Evolutionary conservation across 2,888 invertebrate species (phyloP), one percentile per base, ranked within the genome.

Genomic region (Glomeris marginata): DNA sequence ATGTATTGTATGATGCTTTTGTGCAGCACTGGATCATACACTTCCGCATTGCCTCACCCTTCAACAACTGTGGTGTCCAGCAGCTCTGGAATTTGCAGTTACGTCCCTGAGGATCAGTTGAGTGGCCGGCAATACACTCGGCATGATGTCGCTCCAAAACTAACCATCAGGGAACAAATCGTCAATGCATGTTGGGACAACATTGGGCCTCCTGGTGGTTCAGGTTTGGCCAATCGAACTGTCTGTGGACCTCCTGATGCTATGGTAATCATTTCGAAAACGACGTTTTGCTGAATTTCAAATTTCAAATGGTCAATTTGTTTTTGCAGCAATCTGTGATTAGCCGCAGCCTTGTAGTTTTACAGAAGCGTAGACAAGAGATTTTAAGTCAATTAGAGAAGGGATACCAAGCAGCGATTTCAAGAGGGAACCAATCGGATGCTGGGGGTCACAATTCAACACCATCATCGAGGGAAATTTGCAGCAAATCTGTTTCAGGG

Each of bases 281-380:
- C n/a, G n/a, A n/a, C n/a, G n/a, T n/a, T 49, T 34, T 13, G 36
- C 33, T 18, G 21, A 46, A 33, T 22, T 41, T 2, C 20, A 43
- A 37, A n/a, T n/a, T n/a, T n/a, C 6, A 34, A 21, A 13, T 13
- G 22, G 15, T 41, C 28, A 37, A 46, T 35, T 45, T 40, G 21
- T 36, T 58, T 34, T 57, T 28, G 28, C 28, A 28, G 28, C 28
- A 28, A 28, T 3, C 28, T 28, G 28, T 28, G 28, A 28, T 56
- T 15, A 52, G 53, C 5, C 60, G 61, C 46, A 58, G 58, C 28
- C 63, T 77, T 41, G 74, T 75, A 1, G 72, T 75, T 57, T 64
- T 78, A 46, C 71, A 77, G 52, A 75, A 77, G 58, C 68, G 77
- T 3, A 75, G 73, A 60, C 74, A 74, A 63, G 77, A 77, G 59